phyloP scores from a whole-genome alignment of 2,113 vertebrate genomes.

The Tragelaphus imberbis region DNA sequence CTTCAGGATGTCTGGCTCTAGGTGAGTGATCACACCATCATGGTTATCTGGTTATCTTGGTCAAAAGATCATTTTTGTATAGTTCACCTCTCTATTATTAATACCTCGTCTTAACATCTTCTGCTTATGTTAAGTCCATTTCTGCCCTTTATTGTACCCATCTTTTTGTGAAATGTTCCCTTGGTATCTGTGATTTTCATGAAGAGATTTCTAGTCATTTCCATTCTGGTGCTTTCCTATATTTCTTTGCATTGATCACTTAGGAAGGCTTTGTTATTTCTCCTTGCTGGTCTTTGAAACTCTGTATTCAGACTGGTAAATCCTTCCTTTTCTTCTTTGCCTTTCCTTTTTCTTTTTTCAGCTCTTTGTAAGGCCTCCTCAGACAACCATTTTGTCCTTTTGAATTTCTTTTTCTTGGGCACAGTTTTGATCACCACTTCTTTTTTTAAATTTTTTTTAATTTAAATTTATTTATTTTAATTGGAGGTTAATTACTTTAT shows the following conservation, averaged over 20 bases:
- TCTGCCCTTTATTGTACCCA: not conserved
- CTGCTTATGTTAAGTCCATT: not conserved
- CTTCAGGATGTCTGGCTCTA: not conserved
- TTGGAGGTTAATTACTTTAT: too few relatives aligned
- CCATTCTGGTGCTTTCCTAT: not conserved
- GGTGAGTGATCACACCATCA: not conserved
- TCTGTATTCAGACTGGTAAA: not conserved
- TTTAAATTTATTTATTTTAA: too few relatives aligned
- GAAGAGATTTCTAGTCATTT: not conserved
- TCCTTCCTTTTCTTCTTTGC: not conserved
- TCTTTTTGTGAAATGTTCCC: not conserved
- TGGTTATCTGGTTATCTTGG: not conserved
- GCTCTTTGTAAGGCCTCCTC: not conserved
- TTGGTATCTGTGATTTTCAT: not conserved
- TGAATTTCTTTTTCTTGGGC: not conserved
- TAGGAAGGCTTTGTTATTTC: not conserved
- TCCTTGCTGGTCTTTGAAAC: not conserved
- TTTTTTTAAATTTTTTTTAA: not conserved
- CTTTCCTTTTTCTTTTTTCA: not conserved
- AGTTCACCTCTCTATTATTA: not conserved
- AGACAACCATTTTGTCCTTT: not conserved
- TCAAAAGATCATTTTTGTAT: not conserved
- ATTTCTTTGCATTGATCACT: not conserved
- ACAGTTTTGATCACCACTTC: not conserved
- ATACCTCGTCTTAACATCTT: not conserved